Base-by-base conservation (phyloP, 2,797 vertebrate genomes). In the Pitangus sulphuratus region DNA sequence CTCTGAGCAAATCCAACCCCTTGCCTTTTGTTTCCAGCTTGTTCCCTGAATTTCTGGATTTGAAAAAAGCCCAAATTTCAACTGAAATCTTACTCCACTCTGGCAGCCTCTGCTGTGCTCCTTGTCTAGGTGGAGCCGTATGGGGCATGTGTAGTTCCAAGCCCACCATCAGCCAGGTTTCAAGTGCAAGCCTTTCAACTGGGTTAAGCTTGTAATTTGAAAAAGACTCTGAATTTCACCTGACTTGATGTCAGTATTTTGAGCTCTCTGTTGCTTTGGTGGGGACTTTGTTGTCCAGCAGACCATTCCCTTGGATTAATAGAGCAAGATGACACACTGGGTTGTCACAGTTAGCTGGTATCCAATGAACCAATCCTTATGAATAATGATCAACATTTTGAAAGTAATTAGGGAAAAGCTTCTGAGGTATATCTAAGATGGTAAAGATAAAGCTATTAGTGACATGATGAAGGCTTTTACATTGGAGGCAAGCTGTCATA, bases 11-110 rank as follows among this genome's bases (percentile, higher is more conserved):
- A 90, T 30, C 20, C 33, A 81, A 35, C 12, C 21, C 39, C 50
- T 64, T 61, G 40, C 42, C 33, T 62, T 84, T 65, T 11, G 2
- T 69, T 93, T 86, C 69, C 76, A 88, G 6, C 54, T 90, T 15
- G 18, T 76, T 78, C 28, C 11, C 47, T 33, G 70, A 61, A 51
- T 82, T 79, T 84, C 62, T 92, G 66, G 58, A 66, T 56, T 82
- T 92, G 62, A 95, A 72, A 56, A 86, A 72, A 72, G 47, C 47
- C 74, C 69, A 92, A 42, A 94, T 91, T 85, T 93, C 85, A 53
- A 3, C 4, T 66, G 70, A 90, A 94, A 89, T 90, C 77, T 95
- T 70, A 72, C 50, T 81, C 39, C 12, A 15, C 5, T 65, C 77
- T 91, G 87, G 83, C 91, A 91, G 72, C 9, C 58, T 35, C 83